Conservation (phyloP, 2,797 vertebrate species). For the Eupleurogrammus muticus region DNA sequence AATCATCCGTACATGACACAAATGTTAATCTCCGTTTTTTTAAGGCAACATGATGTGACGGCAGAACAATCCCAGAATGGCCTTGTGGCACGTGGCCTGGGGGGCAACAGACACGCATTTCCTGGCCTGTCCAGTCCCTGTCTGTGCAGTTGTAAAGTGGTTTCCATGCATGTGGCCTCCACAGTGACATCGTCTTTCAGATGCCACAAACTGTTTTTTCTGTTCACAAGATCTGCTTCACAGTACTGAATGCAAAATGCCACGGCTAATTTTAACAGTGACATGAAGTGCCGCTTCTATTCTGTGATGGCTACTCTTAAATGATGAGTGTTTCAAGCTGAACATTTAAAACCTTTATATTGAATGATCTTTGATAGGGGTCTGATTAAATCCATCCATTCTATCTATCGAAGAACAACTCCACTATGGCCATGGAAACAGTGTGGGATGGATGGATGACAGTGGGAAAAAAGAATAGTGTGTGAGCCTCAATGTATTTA, state of each 20-base stretch:
- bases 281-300: background rate
- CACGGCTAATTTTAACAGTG: slow-evolving; percentile 5
- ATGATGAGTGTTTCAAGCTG: slow-evolving; percentile 8
- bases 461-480: slow-evolving; percentile 53
- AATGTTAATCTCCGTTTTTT: slow-evolving; percentile 9
- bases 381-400: background rate
- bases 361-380: background rate
- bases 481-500: slow-evolving; percentile 14
- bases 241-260: slow-evolving; percentile 19
- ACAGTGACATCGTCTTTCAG: slow-evolving; percentile 60
- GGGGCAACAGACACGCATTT: slow-evolving; percentile 14
- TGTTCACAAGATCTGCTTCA: slow-evolving; percentile 38
- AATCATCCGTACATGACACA: background rate
- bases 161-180: slow-evolving; percentile 61
- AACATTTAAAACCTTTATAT: background rate
- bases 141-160: slow-evolving; percentile 46
- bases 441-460: slow-evolving; percentile 63
- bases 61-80: slow-evolving; percentile 22
- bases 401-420: slow-evolving; percentile 39
- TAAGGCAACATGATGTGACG: slow-evolving; percentile 18
- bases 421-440: slow-evolving; percentile 60
- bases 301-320: background rate
- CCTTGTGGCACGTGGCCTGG: slow-evolving; percentile 27
- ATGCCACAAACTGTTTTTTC: slow-evolving; percentile 55
- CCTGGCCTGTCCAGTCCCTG: slow-evolving; percentile 13